Evolutionary conservation across 2,888 invertebrate genomes (phyloP), one percentile per base, ranked within the genome.

Genomic region (Macrophya alboannulata): DNA sequence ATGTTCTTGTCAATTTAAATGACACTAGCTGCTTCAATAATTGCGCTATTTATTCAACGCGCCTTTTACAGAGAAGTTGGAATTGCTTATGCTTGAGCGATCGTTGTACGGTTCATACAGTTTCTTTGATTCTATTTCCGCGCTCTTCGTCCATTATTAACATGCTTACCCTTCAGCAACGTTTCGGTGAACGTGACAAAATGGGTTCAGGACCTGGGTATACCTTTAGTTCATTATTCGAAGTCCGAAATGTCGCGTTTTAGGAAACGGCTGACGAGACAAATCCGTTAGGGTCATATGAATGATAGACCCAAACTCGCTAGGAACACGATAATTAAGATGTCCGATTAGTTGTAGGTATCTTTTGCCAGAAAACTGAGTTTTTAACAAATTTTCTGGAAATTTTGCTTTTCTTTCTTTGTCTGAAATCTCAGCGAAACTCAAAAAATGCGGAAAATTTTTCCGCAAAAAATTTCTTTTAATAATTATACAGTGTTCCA

Each of bases 181-280:
- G 68, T 17, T 68, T 68, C 37, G 37, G 5, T 68, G 5, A 37
- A 68, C 68, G 68, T 68, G 68, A 68, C 37, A 68, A 68, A 68
- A 68, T 68, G 68, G 68, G 68, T 17, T 25, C 15, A 37, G 37
- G 8, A 48, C 15, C 68, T 4, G 37, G 68, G 15, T 68, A n/a
- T n/a, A 68, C 68, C 37, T 68, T 68, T 12, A 12, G 68, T 68
- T 68, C 68, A 68, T 37, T 68, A 37, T 37, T 37, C 10, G 68
- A 31, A 4, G 9, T 17, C 68, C 68, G 17, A 37, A 68, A 62
- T 25, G 62, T 68, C 37, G 68, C 68, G 68, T 37, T 68, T 68
- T 12, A 68, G 68, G 68, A 17, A 68, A 68, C 37, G 37, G 68
- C 68, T 37, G 68, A 68, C 37, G 68, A 37, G 68, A 37, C 68